These are phyloP conservation scores for Sula dactylatra DNA, from an alignment of 2,113 vertebrate genomes.

Conservation along the genomic window DNA sequence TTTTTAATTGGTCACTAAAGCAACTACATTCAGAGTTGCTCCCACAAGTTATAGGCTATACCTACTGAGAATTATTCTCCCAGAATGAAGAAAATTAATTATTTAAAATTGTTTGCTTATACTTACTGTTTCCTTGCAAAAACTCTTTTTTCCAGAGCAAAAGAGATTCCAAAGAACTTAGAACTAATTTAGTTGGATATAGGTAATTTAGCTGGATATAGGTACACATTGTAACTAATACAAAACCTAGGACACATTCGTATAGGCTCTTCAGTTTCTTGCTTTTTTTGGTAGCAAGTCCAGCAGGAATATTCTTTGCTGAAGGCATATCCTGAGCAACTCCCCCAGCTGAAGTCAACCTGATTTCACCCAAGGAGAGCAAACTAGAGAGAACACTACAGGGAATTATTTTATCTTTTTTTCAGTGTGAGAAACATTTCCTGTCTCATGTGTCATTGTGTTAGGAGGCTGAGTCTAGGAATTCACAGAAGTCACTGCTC, in stretches of 20 bases:
- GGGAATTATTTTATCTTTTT: not conserved
- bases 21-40: not conserved
- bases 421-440: not conserved
- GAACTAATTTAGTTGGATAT: not conserved
- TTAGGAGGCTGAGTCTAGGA: not conserved
- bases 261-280: not conserved
- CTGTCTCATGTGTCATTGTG: not conserved
- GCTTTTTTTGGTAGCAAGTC: not conserved
- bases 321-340: not conserved
- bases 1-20: not conserved
- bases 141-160: not conserved
- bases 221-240: not conserved
- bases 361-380: not conserved
- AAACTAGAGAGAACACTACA: not conserved
- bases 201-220: not conserved
- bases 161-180: not conserved
- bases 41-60: not conserved
- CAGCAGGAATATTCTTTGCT: not conserved
- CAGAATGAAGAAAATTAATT: not conserved
- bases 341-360: not conserved
- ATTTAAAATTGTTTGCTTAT: not conserved
- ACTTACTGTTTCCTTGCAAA: not conserved
- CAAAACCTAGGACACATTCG: not conserved
- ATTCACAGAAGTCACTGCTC: not conserved
- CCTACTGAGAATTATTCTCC: not conserved